Base-by-base conservation (phyloP, 2,797 vertebrate species). In the Heterohyrax brucei region DNA sequence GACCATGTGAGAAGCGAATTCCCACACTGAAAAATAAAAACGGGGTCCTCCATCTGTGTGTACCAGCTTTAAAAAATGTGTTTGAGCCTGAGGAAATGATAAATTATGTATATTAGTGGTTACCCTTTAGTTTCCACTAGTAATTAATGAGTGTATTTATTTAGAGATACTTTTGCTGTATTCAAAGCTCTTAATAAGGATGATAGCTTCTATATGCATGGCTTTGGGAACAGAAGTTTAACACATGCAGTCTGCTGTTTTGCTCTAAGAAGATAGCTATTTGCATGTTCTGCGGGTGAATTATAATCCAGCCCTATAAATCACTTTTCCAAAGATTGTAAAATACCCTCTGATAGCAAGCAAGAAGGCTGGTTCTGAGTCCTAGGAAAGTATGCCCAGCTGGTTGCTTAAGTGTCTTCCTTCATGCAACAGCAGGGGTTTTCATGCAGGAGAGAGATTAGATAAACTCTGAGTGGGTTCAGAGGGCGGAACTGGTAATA, bases 121-220 rank as follows among this genome's bases (percentile, higher is more conserved):
- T 93, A 81, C 39, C 39, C 61, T 95, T 94, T 76, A 77, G 88
- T 95, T 97, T 87, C 70, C 5, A 5, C 95, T 90, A 81, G 46
- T 97, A 96, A 96, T 97, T 88, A 92, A 44, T 83, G 81, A 87
- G 73, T 95, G 39, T 89, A 59, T 86, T 87, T 96, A 79, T 93
- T 89, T 92, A 89, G 90, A 94, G 95, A 72, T n/a, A 81, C 3
- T 48, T 96, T 94, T 72, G 87, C 93, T 95, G 91, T 93, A 28
- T 61, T 33, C 59, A 89, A 2, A 95, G 84, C 59, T 89, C 56
- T 95, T 95, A 85, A 92, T 94, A 94, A 94, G 91, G 91, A 82
- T 94, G 94, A 90, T 95, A 81, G 59, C 81, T 90, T 89, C 22
- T 83, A 59, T 66, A 80, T 16, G 18, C 14, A 81, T 21, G 61